Conservation (phyloP, 1,140 invertebrate species). For the Metaphire vulgaris region DNA sequence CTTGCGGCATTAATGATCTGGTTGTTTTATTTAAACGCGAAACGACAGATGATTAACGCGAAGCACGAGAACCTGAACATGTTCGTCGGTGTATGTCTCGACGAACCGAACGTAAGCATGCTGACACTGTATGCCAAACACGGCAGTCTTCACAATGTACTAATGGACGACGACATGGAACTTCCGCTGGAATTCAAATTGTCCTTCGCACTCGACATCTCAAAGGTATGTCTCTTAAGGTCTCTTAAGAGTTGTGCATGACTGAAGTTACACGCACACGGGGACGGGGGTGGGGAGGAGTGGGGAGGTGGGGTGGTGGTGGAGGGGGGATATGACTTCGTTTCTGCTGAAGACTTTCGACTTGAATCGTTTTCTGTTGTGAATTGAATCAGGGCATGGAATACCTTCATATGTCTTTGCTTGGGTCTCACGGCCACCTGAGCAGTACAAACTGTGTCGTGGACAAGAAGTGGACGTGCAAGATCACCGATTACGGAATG, state of each 20-base stretch:
- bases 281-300: too few species aligned
- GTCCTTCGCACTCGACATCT: constrained; percentile 12
- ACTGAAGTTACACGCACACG: too few species aligned
- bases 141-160: constrained; percentile 59
- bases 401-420: constrained; percentile 74
- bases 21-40: too few species aligned
- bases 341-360: too few species aligned
- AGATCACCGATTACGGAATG: constrained; percentile 88
- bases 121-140: constrained; percentile 73
- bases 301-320: too few species aligned
- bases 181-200: constrained; percentile 4
- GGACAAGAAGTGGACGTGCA: constrained; percentile 84
- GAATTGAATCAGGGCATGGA: constrained; percentile 69
- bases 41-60: constrained; percentile 54
- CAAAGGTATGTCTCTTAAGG: too few species aligned
- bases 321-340: too few species aligned
- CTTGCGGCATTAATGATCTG: too few species aligned
- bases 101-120: constrained; percentile 62
- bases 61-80: constrained; percentile 81
- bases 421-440: constrained; percentile 86
- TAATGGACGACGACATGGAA: background rate
- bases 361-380: too few species aligned
- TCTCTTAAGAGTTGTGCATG: too few species aligned
- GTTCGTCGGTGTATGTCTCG: constrained; percentile 78
- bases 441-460: constrained; percentile 90